Evolutionary conservation across 2,113 vertebrate genomes (phyloP), one percentile per base, ranked within the genome.

Genomic region (Naja naja): DNA sequence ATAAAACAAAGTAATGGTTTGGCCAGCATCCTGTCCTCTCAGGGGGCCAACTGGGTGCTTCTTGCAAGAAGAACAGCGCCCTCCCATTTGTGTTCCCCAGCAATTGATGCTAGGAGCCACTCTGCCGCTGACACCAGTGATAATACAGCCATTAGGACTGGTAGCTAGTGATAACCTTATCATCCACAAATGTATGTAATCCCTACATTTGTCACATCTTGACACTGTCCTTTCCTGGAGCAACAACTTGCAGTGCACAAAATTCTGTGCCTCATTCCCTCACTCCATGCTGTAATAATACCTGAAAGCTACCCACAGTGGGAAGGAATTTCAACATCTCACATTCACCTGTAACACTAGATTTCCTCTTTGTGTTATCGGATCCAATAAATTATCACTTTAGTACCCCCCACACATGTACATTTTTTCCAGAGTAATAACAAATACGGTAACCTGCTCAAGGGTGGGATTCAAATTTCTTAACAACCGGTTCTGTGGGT

Each of bases 311-410:
- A 34, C 4, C 1, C 64, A n/a, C 30, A 69, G 30, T n/a, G 4
- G 30, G 64, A 69, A 69, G 64, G 64, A 69, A 69, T 69, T 69
- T 69, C 9, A 74, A 58, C 34, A 39, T 89, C 6, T 0, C n/a
- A 39, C 52, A 9, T 1, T 47, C 27, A 5, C 0, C 0, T 74
- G 7, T 7, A 74, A 1, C 1, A 0, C 49, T 0, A 45, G 16
- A 85, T 0, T 0, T 49, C 45, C 23, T 39, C 5, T 87, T 85
- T 60, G 27, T 91, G 43, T 87, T 22, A 7, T 52, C 1, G 18
- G 10, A 2, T 90, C 11, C 81, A 14, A 45, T 7, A 0, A 7
- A 55, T 18, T 49, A 7, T 43, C 45, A 7, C 43, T 91, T 27
- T 27, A 23, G 43, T 45, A 60, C 3, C 23, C 2, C 23, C 8